phyloP scores from a whole-genome alignment of 2,113 vertebrate species.

The Gymnobelideus leadbeateri region DNA sequence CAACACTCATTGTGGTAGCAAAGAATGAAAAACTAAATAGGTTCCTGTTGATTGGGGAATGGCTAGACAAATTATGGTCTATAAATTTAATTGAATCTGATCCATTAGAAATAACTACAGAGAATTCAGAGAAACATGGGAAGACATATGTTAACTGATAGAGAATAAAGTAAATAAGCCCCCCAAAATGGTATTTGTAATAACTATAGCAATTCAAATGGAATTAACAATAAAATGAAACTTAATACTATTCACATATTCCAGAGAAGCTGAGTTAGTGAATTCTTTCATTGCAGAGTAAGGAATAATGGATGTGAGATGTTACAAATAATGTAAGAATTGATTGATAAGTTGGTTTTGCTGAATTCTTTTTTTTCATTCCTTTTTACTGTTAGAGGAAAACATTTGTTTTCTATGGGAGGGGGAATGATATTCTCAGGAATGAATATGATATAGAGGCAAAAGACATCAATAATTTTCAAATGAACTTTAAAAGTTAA shows the following conservation, averaged over 20 bases:
- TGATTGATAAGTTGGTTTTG: background rate
- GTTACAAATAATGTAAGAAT: background rate
- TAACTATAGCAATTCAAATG: background rate
- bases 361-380: background rate
- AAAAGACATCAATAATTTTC: too few species aligned
- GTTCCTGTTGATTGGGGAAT: too few species aligned
- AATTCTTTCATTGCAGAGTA: background rate
- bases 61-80: background rate
- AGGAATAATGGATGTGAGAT: background rate
- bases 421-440: background rate
- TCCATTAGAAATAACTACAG: background rate
- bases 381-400: background rate
- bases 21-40: background rate
- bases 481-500: too few species aligned
- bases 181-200: background rate
- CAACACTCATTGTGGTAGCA: background rate
- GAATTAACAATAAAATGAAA: background rate
- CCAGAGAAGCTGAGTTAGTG: background rate
- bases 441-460: background rate
- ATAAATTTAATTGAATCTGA: background rate
- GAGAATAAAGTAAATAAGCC: background rate
- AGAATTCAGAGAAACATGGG: background rate
- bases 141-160: background rate
- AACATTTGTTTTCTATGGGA: background rate
- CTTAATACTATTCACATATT: background rate